Percentiles rank a stretch among this genome's conserved stretches.
These are phyloP conservation scores for Cephus sareptanus DNA, from an alignment of 2,888 invertebrate genomes.

Conservation along the genomic window DNA sequence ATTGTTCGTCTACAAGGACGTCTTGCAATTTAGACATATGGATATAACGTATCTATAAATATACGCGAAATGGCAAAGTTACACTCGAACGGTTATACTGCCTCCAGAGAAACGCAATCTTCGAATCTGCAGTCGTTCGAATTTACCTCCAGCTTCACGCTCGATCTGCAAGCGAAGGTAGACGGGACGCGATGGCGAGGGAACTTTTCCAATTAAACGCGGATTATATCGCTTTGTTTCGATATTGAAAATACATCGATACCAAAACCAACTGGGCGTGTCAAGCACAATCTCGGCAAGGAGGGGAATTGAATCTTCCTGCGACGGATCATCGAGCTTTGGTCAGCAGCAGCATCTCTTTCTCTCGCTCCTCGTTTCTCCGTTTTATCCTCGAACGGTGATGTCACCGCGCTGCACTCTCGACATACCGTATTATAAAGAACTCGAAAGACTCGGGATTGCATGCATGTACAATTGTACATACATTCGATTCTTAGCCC, in stretches of 20 bases:
- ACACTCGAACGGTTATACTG: neutral
- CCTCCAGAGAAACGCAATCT: neutral
- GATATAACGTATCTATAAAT: neutral
- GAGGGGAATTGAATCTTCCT: neutral
- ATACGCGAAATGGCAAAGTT: neutral
- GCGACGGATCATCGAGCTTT: neutral
- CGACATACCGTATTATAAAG: too few species aligned
- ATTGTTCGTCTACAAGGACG: neutral
- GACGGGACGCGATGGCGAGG: constrained; percentile 29
- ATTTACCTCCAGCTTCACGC: constrained; percentile 21
- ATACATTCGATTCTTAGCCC: too few species aligned
- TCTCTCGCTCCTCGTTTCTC: neutral
- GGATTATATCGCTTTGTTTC: constrained; percentile 64
- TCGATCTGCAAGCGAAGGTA: constrained; percentile 53
- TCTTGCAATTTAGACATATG: neutral
- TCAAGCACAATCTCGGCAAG: neutral
- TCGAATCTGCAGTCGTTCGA: neutral
- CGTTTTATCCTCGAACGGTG: neutral
- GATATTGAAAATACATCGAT: constrained; percentile 55
- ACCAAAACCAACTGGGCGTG: constrained; percentile 23
- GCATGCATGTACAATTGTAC: too few species aligned
- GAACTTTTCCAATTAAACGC: constrained; percentile 65
- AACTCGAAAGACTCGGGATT: too few species aligned
- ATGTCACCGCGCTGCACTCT: too few species aligned
- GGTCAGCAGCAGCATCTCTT: neutral